Conservation (phyloP, 2,113 vertebrate genomes). For the Corythaixoides concolor region DNA sequence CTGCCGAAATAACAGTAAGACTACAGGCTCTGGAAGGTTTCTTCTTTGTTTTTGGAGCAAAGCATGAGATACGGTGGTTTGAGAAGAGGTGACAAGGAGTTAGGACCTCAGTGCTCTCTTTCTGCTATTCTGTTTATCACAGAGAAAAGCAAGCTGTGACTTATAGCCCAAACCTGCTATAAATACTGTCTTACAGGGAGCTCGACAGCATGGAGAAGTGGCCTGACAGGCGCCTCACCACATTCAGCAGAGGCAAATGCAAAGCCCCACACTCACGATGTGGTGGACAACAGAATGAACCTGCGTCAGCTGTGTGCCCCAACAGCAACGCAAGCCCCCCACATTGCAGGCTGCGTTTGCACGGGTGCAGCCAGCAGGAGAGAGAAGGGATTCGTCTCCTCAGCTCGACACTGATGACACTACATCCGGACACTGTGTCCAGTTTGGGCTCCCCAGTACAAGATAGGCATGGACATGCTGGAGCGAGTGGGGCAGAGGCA, state of each 20-base stretch:
- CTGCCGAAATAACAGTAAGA: neutral
- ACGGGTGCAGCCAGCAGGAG: neutral
- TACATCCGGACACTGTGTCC: too few relatives aligned
- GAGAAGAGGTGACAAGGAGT: neutral
- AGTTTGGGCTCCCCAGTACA: neutral
- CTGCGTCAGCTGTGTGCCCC: neutral
- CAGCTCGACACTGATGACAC: neutral
- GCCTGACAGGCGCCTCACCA: neutral
- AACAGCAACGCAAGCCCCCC: neutral
- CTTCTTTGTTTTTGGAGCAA: neutral
- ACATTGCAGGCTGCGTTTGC: neutral
- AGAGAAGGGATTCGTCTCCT: neutral
- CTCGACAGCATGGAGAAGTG: neutral
- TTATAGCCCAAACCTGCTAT: neutral
- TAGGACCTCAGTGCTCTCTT: neutral
- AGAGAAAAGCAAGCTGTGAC: neutral
- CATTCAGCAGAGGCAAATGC: neutral
- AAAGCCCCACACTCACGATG: neutral
- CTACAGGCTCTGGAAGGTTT: neutral
- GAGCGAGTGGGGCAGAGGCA: fast-evolving
- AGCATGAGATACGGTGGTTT: neutral
- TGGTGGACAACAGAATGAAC: neutral
- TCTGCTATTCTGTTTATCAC: neutral
- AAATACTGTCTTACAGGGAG: neutral
- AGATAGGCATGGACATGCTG: neutral